These are phyloP conservation scores for Habrosyne pyritoides DNA, from an alignment of 2,888 invertebrate genomes.

Conservation along the genomic window DNA sequence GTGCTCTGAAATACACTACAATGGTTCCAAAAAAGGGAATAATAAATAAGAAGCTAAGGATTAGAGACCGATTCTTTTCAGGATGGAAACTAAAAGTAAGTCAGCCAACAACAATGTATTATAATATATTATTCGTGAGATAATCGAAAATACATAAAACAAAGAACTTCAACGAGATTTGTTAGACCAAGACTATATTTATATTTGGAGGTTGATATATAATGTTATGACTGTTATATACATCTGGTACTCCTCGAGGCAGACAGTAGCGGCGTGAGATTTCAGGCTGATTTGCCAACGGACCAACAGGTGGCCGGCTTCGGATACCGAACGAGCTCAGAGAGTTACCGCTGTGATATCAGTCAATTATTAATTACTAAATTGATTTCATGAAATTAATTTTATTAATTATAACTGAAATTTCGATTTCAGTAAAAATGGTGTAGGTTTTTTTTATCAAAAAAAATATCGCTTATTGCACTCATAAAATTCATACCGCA, in stretches of 20 bases:
- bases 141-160: not conserved
- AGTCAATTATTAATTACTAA: not conserved
- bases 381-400: too few relatives aligned
- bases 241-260: not conserved
- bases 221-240: not conserved
- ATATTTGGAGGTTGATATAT: not conserved
- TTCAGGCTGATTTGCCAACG: not conserved
- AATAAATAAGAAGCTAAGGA: not conserved
- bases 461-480: too few relatives aligned
- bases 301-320: not conserved
- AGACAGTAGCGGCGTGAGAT: not conserved
- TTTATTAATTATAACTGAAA: too few relatives aligned
- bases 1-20: too few relatives aligned
- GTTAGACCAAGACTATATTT: not conserved
- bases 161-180: not conserved
- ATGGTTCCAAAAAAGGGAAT: not conserved
- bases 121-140: not conserved
- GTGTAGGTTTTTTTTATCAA: too few relatives aligned
- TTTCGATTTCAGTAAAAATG: too few relatives aligned
- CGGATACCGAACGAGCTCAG: not conserved
- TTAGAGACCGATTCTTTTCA: not conserved
- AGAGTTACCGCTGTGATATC: not conserved
- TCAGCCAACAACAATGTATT: not conserved
- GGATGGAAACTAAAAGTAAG: not conserved
- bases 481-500: too few relatives aligned